Conservation (phyloP, 2,797 vertebrate species). For the Acridotheres tristis region DNA sequence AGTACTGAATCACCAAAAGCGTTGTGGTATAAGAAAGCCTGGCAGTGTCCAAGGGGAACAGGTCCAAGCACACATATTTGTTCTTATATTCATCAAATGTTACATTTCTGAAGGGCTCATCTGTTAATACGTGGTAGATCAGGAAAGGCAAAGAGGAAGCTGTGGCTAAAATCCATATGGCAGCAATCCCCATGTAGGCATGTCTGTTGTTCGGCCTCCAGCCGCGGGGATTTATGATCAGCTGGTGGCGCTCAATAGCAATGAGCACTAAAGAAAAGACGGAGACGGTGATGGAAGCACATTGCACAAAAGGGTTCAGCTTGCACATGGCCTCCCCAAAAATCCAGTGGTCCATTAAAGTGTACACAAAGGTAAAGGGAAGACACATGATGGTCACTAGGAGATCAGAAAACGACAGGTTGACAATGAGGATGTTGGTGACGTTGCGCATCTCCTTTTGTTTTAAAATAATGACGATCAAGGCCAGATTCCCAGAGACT, state of each 20-base stretch:
- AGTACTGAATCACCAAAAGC: constrained; percentile 85
- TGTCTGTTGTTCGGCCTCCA: constrained; percentile 86
- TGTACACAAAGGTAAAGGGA: constrained; percentile 88
- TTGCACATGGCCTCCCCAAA: constrained; percentile 89
- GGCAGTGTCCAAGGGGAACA: constrained; percentile 81
- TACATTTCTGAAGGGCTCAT: constrained; percentile 82
- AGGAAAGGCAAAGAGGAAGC: constrained; percentile 84
- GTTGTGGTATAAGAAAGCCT: constrained; percentile 83
- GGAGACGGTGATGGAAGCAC: constrained; percentile 85
- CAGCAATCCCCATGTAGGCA: constrained; percentile 81
- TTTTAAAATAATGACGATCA: constrained; percentile 84
- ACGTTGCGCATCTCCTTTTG: constrained; percentile 89
- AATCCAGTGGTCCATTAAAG: constrained; percentile 89
- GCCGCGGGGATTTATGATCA: constrained; percentile 86
- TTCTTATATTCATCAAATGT: constrained; percentile 81
- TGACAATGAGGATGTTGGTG: constrained; percentile 88
- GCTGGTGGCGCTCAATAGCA: constrained; percentile 85
- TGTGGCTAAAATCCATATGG: constrained; percentile 83
- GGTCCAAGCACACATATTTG: constrained; percentile 85
- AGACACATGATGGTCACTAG: constrained; percentile 86
- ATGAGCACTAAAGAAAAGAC: constrained; percentile 88
- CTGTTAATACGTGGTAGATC: constrained; percentile 80
- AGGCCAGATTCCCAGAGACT: constrained; percentile 83
- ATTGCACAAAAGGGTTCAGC: constrained; percentile 85
- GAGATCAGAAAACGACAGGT: constrained; percentile 87